Evolutionary conservation across 2,113 vertebrate genomes (phyloP), one percentile per base, ranked within the genome.

Genomic region (Caloenas nicobarica): DNA sequence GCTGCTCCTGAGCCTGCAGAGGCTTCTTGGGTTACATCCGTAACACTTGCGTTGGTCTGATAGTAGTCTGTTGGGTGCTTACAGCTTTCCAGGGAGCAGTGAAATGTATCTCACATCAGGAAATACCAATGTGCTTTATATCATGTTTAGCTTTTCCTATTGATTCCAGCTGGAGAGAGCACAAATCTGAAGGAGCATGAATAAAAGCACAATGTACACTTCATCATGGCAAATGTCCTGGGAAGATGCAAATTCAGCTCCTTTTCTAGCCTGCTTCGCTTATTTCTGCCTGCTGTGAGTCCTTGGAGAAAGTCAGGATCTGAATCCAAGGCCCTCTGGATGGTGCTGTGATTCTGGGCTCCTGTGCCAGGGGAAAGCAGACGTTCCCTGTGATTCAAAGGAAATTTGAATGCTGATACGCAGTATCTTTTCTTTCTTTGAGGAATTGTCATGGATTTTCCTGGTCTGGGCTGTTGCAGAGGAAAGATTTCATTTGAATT

Each of bases 61-160:
- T 40, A 13, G 53, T 16, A 33, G 38, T 54, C 34, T 93, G 90
- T 83, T 80, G 83, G 26, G 40, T 73, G 68, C 91, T 91, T 89
- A 72, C 34, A 74, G 0, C 60, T 88, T 86, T 40, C 25, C 34
- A 10, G 73, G 78, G 91, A 87, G 69, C 38, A 68, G 42, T 89
- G 84, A 87, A 91, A 84, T 87, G 69, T 38, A 56, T 93, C 51
- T 81, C 68, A 29, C 44, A 70, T 91, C 68, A 92, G 86, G 91
- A 96, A 92, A 96, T 95, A 36, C 72, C 81, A 61, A 26, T 50
- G 46, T 86, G 93, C 89, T 87, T 91, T 93, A 22, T 71, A 57
- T 82, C 74, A 53, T 7, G 23, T 88, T 91, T 77, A 69, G 58
- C 40, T 83, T 80, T 88, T 85, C 33, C 62, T 88, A 80, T 91